Percentiles rank a stretch among this genome's conserved stretches.
These are phyloP conservation scores for Cheiracanthium punctorium DNA, from an alignment of 2,888 invertebrate species.

Conservation along the genomic window DNA sequence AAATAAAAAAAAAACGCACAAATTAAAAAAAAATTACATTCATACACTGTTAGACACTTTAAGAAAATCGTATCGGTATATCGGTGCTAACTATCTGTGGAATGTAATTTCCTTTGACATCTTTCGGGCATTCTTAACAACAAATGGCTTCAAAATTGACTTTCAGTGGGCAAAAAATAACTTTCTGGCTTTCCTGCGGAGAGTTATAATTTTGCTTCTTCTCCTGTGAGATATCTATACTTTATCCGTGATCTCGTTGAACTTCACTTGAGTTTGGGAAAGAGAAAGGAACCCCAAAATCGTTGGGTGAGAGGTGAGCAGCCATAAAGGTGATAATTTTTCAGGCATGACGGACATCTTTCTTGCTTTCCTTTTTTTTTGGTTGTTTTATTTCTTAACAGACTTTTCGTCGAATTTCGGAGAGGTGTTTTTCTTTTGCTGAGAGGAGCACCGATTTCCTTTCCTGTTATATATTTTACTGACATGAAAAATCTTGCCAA, in stretches of 20 bases:
- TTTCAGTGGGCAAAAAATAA: background rate
- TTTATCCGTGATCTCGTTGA: background rate
- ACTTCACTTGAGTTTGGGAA: background rate
- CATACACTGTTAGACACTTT: too few species aligned
- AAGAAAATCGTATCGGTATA: too few species aligned
- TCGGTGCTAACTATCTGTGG: too few species aligned
- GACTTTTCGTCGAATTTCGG: background rate
- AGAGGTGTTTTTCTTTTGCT: background rate
- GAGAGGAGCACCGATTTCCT: background rate
- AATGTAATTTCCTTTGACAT: too few species aligned
- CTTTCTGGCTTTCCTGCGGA: background rate
- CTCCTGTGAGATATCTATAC: background rate
- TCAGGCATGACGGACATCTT: conserved; percentile 14
- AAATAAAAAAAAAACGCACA: too few species aligned
- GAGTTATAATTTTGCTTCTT: background rate
- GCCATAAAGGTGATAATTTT: conserved; percentile 16
- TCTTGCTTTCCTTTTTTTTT: background rate
- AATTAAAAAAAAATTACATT: too few species aligned
- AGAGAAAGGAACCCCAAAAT: background rate
- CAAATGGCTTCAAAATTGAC: background rate
- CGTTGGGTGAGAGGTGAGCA: background rate
- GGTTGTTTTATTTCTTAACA: background rate
- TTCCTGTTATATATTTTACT: background rate
- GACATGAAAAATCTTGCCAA: background rate
- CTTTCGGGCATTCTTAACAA: too few species aligned